These are phyloP conservation scores for Leucophora obtusa DNA, from an alignment of 2,888 invertebrate genomes.

Conservation along the genomic window DNA sequence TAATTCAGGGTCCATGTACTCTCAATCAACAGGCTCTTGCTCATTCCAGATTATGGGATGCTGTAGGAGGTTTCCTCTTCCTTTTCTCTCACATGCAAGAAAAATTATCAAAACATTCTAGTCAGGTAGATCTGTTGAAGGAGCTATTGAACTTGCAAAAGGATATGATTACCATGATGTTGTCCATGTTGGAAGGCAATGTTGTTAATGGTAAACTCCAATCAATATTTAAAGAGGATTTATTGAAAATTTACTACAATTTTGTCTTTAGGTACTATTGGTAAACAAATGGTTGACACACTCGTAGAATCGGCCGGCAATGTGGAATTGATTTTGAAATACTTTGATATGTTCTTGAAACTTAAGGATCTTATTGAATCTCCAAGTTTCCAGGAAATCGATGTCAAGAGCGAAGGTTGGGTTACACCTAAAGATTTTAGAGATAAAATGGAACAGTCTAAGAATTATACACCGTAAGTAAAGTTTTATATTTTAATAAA, in stretches of 20 bases:
- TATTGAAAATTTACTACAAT: not conserved
- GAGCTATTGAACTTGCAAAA: slow-evolving; percentile 98
- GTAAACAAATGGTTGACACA: slow-evolving; percentile 99
- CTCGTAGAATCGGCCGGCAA: slow-evolving; percentile 98
- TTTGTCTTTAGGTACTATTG: slow-evolving; percentile 90
- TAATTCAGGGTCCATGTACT: slow-evolving; percentile 98
- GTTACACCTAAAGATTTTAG: slow-evolving; percentile 98
- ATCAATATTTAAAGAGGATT: not conserved
- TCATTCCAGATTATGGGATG: slow-evolving; percentile 99
- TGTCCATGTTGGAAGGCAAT: slow-evolving; percentile 99
- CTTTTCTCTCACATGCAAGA: slow-evolving; percentile 99
- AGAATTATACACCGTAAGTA: slow-evolving; percentile 95
- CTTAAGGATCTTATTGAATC: slow-evolving; percentile 96
- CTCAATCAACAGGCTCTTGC: slow-evolving; percentile 99
- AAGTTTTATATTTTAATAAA: not conserved
- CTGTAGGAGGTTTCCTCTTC: slow-evolving; percentile 99
- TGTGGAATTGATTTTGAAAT: slow-evolving; percentile 97
- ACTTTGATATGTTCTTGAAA: slow-evolving; percentile 99
- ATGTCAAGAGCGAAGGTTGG: slow-evolving; percentile 97
- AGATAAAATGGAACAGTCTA: slow-evolving; percentile 99
- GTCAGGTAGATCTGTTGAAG: slow-evolving; percentile 97
- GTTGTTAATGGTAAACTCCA: slow-evolving; percentile 88
- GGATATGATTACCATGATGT: slow-evolving; percentile 99
- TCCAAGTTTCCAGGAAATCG: slow-evolving; percentile 95
- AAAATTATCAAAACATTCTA: slow-evolving; percentile 98